A percentile compares a stretch with the other conserved stretches of the same genome.
phyloP scores from a whole-genome alignment of 2,888 invertebrate genomes.

The Tanytarsus gracilentus region DNA sequence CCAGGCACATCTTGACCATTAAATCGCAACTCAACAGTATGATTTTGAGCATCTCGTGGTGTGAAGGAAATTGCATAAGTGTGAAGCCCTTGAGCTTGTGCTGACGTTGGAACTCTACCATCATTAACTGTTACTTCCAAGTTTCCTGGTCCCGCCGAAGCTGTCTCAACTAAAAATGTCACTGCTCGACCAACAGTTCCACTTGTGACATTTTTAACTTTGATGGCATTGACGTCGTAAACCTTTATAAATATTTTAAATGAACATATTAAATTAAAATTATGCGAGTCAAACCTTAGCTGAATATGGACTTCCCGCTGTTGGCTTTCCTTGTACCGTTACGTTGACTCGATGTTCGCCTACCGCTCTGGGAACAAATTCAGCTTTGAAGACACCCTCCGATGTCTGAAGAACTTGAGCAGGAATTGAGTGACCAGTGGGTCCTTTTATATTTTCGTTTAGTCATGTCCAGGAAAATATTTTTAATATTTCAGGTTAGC shows the following conservation, averaged over 20 bases:
- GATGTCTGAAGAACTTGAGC: conserved; percentile 80
- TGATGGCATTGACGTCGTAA: conserved; percentile 87
- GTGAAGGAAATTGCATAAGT: conserved; percentile 96
- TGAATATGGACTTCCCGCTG: conserved; percentile 87
- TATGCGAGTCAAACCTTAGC: conserved; percentile 55
- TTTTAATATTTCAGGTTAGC: conserved; percentile 5
- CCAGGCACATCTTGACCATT: conserved; percentile 94
- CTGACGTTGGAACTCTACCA: conserved; percentile 91
- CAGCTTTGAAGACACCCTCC: conserved; percentile 73
- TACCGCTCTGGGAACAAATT: conserved; percentile 83
- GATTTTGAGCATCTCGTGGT: conserved; percentile 80
- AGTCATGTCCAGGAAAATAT: conserved; percentile 5
- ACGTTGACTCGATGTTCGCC: conserved; percentile 88
- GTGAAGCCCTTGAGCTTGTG: conserved; percentile 92
- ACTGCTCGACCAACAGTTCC: conserved; percentile 85
- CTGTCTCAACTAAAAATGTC: conserved; percentile 92
- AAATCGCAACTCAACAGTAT: conserved; percentile 90
- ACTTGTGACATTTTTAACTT: conserved; percentile 82
- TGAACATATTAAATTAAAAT: background rate
- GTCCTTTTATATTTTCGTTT: conserved; percentile 55
- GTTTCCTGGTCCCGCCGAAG: conserved; percentile 97
- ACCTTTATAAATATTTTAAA: conserved; percentile 47
- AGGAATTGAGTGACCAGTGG: conserved; percentile 82
- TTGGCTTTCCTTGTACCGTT: conserved; percentile 68
- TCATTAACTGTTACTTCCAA: conserved; percentile 97